These are phyloP conservation scores for Tetrapedia diversipes DNA, from an alignment of 2,888 invertebrate species.

Conservation along the genomic window DNA sequence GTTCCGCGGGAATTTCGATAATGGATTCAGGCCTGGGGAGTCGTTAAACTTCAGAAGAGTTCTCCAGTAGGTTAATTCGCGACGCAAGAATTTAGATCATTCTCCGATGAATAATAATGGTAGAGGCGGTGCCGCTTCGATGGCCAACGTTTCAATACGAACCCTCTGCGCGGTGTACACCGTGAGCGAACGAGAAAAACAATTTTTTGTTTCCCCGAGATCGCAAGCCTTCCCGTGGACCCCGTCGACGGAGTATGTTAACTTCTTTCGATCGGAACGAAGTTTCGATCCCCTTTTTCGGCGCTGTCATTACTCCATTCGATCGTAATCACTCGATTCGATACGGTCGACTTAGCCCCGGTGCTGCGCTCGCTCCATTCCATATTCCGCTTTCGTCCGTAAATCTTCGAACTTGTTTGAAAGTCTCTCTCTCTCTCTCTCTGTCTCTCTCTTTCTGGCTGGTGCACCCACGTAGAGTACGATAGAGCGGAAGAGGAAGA, in stretches of 20 bases:
- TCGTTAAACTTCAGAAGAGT: constrained; percentile 55
- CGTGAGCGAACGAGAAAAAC: constrained; percentile 19
- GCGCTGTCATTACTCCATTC: constrained; percentile 47
- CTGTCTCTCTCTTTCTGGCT: neutral
- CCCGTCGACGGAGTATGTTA: constrained; percentile 27
- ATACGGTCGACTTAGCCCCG: constrained; percentile 37
- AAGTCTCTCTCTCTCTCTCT: constrained; percentile 20
- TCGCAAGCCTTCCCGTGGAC: constrained; percentile 13
- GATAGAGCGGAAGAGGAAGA: neutral
- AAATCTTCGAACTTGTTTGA: constrained; percentile 58
- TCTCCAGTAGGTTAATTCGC: constrained; percentile 40
- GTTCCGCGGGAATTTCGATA: constrained; percentile 56
- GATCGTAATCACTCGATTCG: constrained; percentile 50
- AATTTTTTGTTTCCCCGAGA: constrained; percentile 22
- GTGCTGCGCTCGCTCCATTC: constrained; percentile 32
- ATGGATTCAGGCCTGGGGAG: constrained; percentile 51
- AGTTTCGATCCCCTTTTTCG: constrained; percentile 60
- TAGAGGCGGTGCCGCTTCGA: constrained; percentile 14
- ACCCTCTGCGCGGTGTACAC: no score
- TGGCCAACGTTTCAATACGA: neutral
- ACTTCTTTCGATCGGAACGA: constrained; percentile 61
- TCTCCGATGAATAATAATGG: constrained; percentile 51
- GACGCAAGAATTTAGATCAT: constrained; percentile 51
- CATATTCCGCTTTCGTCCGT: constrained; percentile 53
- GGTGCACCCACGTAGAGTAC: neutral